These are phyloP conservation scores for Paedocypris sp. DNA, from an alignment of 2,113 vertebrate genomes.

Conservation along the genomic window DNA sequence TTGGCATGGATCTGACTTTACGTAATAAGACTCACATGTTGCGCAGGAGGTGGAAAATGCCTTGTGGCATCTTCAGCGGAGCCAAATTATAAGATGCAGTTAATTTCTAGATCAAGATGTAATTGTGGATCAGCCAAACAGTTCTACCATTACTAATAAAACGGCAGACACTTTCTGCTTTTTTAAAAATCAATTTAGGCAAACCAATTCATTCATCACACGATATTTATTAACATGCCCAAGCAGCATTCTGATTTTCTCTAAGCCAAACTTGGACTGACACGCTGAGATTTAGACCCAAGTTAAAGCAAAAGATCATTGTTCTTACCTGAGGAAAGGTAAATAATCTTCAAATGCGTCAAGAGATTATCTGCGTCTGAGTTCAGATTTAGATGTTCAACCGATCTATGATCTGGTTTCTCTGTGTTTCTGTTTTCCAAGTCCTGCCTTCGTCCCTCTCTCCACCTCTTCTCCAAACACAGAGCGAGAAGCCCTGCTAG, in stretches of 20 bases:
- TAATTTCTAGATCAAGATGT: background rate
- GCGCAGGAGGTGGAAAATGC: conserved; percentile 38
- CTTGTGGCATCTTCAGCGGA: conserved; percentile 41
- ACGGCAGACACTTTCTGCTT: background rate
- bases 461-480: conserved; percentile 45
- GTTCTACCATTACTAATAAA: too few species aligned
- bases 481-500: conserved; percentile 37
- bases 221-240: too few species aligned
- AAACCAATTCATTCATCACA: background rate
- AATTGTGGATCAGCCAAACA: too few species aligned
- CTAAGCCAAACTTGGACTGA: too few species aligned
- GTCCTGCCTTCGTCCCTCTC: conserved; percentile 20
- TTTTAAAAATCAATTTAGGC: background rate
- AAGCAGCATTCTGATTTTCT: too few species aligned
- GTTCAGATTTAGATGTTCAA: too few species aligned
- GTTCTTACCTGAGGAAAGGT: background rate
- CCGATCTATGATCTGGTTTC: too few species aligned
- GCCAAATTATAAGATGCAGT: background rate
- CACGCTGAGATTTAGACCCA: too few species aligned
- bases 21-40: conserved; percentile 20
- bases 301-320: too few species aligned
- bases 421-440: conserved; percentile 26
- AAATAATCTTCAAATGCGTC: background rate
- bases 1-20: conserved; percentile 1
- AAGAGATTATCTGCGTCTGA: too few species aligned